phyloP scores from a whole-genome alignment of 2,113 vertebrate genomes.

The Psophia crepitans region DNA sequence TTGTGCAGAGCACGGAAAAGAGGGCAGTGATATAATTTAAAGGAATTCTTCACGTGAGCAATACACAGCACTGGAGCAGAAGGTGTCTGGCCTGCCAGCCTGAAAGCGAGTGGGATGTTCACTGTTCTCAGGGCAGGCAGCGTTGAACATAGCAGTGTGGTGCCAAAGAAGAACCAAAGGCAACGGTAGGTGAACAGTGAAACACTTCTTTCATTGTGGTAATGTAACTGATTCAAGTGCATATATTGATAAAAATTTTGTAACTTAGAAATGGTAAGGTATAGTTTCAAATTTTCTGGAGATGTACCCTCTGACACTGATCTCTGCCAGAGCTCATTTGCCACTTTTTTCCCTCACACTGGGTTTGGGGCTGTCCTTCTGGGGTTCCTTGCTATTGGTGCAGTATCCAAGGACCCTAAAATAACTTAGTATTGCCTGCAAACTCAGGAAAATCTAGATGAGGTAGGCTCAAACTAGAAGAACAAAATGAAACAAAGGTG shows the following conservation, averaged over 20 bases:
- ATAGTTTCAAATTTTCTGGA: not conserved
- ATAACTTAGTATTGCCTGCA: not conserved
- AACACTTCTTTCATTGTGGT: not conserved
- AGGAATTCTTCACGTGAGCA: not conserved
- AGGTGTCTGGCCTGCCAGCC: not conserved
- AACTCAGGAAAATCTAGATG: not conserved
- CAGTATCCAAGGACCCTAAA: not conserved
- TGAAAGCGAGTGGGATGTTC: not conserved
- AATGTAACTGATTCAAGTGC: no score
- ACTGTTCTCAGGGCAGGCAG: rapidly evolving
- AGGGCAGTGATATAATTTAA: not conserved
- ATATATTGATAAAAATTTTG: not conserved
- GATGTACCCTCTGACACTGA: rapidly evolving
- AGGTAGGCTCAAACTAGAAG: not conserved
- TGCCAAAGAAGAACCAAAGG: not conserved
- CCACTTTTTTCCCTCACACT: no score
- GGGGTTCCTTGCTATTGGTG: not conserved
- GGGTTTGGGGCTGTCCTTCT: not conserved
- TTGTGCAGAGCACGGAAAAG: not conserved
- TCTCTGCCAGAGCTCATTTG: not conserved
- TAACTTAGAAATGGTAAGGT: not conserved
- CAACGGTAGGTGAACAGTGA: no score
- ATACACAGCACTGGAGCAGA: rapidly evolving
- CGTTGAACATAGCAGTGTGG: not conserved
- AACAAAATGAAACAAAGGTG: no score